These are phyloP conservation scores for Argyrosomus regius DNA, from an alignment of 2,797 vertebrate genomes.

Conservation along the genomic window DNA sequence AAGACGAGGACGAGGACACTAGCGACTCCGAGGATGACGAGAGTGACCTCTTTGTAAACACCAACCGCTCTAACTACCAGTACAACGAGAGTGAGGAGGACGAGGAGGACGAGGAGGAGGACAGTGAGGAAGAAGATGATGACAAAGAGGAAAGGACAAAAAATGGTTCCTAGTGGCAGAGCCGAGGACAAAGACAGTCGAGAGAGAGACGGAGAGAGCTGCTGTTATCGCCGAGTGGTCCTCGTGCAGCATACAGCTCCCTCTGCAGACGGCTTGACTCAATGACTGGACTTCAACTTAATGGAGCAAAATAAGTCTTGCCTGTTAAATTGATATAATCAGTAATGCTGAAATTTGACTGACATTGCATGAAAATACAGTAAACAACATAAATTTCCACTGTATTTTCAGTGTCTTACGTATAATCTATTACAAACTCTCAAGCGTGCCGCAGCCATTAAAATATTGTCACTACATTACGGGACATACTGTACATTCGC, in stretches of 20 bases:
- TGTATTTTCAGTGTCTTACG: no score
- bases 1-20: slow-evolving; percentile 65
- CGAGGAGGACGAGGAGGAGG: slow-evolving; percentile 62
- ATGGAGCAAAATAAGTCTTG: slow-evolving; percentile 7
- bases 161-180: slow-evolving; percentile 32
- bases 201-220: background rate
- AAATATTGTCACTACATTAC: background rate
- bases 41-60: slow-evolving; percentile 93
- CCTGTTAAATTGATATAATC: background rate
- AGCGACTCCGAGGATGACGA: slow-evolving; percentile 88
- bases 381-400: no score
- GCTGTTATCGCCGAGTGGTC: slow-evolving; percentile 8
- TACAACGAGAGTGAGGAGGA: slow-evolving; percentile 88
- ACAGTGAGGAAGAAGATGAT: slow-evolving; percentile 68
- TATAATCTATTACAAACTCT: background rate
- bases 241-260: slow-evolving; percentile 9
- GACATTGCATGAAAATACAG: no score
- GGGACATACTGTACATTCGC: background rate
- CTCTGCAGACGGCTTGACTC: slow-evolving; percentile 17
- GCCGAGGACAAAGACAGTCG: slow-evolving; percentile 3
- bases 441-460: background rate
- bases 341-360: no score
- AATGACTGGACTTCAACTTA: background rate
- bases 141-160: slow-evolving; percentile 53
- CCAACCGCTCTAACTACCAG: slow-evolving; percentile 88